A percentile compares a stretch with the other conserved stretches of the same genome.
phyloP scores from a whole-genome alignment of 2,113 vertebrate genomes.

The Boleophthalmus pectinirostris region DNA sequence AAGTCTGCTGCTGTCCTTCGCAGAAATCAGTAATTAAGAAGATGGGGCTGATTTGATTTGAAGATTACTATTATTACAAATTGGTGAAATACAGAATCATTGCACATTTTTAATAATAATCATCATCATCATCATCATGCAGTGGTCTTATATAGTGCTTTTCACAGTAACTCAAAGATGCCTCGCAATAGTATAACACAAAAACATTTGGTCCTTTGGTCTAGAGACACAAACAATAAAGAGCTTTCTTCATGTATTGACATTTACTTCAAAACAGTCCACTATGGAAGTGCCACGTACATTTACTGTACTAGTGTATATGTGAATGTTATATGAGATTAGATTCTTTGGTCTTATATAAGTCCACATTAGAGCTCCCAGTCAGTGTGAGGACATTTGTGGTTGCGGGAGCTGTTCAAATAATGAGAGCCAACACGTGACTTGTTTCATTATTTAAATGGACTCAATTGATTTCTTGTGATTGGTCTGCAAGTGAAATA shows the following conservation, averaged over 20 bases:
- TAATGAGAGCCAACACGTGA: slow-evolving; percentile 4
- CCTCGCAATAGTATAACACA: too few relatives aligned
- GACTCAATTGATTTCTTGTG: slow-evolving; percentile 9
- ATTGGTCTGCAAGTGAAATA: slow-evolving; percentile 3
- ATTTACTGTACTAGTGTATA: not conserved
- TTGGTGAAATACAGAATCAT: not conserved
- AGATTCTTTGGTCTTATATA: not conserved
- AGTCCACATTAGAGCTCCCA: not conserved
- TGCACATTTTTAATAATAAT: not conserved
- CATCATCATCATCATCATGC: too few relatives aligned
- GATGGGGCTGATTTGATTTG: not conserved
- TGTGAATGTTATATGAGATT: not conserved
- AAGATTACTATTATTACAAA: too few relatives aligned
- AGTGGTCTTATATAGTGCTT: too few relatives aligned
- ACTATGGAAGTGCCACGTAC: not conserved
- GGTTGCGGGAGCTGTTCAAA: not conserved
- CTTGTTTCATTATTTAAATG: slow-evolving; percentile 12
- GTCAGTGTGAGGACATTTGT: not conserved
- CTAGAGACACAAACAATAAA: not conserved
- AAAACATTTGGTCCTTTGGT: not conserved
- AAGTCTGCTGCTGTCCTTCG: not conserved
- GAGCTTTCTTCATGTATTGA: not conserved
- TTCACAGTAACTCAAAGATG: too few relatives aligned
- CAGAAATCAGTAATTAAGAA: not conserved
- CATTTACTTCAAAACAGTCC: not conserved